Percentiles rank a stretch among this genome's conserved stretches.
Evolutionary conservation across 2,797 vertebrate species (phyloP).

Genomic region (Iguana delicatissima): DNA sequence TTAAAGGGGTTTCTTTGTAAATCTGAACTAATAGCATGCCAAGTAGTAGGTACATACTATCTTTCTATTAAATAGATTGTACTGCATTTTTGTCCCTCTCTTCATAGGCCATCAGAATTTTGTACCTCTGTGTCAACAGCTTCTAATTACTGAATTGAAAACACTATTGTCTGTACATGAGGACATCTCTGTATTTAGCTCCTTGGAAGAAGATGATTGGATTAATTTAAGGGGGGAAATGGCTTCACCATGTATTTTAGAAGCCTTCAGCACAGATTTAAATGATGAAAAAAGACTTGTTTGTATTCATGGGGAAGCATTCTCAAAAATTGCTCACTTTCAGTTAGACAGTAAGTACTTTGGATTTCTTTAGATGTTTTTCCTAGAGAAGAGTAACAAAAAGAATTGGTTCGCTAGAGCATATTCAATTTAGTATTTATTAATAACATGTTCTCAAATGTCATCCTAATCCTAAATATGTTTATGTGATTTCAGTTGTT

Average conservation of each 20-base stretch:
- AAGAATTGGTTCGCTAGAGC: neutral
- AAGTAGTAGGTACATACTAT: neutral
- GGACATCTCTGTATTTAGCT: conserved; percentile 50
- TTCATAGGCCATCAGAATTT: conserved; percentile 79
- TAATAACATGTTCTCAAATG: neutral
- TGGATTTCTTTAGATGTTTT: neutral
- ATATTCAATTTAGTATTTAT: neutral
- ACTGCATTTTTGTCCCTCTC: conserved; percentile 51
- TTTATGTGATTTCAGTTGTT: neutral
- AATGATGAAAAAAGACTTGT: conserved; percentile 30
- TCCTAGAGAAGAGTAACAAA: neutral
- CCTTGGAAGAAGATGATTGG: conserved; percentile 60
- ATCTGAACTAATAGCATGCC: too few relatives aligned
- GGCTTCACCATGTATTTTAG: conserved; percentile 49
- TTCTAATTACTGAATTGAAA: conserved; percentile 78
- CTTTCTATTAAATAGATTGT: conserved; percentile 29
- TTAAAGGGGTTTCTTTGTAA: too few relatives aligned
- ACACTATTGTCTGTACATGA: conserved; percentile 64
- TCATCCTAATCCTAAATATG: too few relatives aligned
- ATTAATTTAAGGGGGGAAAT: conserved; percentile 59
- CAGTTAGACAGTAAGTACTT: conserved; percentile 76
- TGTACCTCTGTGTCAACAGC: conserved; percentile 57
- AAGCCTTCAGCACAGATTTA: conserved; percentile 51
- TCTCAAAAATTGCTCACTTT: conserved; percentile 44
- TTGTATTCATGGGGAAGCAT: conserved; percentile 63